A percentile compares a stretch with the other conserved stretches of the same genome.
Evolutionary conservation across 1,140 invertebrate species (phyloP).

Genomic region (Carposina sasakii): DNA sequence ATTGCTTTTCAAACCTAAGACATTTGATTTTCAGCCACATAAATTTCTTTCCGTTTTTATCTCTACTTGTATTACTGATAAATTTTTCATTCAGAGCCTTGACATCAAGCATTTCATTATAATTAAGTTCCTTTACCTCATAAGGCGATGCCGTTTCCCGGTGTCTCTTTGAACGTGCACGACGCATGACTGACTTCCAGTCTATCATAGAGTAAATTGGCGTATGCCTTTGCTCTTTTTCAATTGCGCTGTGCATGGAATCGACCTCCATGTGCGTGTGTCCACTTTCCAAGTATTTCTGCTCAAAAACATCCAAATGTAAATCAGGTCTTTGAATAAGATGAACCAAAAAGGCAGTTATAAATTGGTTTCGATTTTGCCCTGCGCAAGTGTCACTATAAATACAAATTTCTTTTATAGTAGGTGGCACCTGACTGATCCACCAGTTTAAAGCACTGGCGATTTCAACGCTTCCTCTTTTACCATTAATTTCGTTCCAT

Average conservation of each 20-base stretch:
- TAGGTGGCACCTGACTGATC: conserved; percentile 4
- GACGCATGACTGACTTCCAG: too few relatives aligned
- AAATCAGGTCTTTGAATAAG: conserved; percentile 21
- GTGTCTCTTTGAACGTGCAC: too few relatives aligned
- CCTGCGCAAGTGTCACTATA: conserved; percentile 44
- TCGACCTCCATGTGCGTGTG: conserved; percentile 39
- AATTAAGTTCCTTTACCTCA: conserved; percentile 15
- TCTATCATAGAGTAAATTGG: conserved; percentile 25
- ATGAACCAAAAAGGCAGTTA: conserved; percentile 42
- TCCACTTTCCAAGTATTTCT: conserved; percentile 37
- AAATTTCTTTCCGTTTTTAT: too few relatives aligned
- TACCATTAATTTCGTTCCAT: conserved; percentile 19
- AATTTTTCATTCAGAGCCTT: conserved; percentile 16
- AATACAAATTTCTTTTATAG: conserved; percentile 16
- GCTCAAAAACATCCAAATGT: conserved; percentile 33
- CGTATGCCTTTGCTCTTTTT: conserved; percentile 28
- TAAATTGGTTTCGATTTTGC: conserved; percentile 42
- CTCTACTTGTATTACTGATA: too few relatives aligned
- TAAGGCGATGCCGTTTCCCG: too few relatives aligned
- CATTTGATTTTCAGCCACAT: too few relatives aligned
- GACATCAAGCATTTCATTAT: conserved; percentile 12
- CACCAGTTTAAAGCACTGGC: conserved; percentile 20
- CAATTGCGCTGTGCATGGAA: conserved; percentile 37
- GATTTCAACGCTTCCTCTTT: conserved; percentile 24
- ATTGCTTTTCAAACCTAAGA: too few relatives aligned